Evolutionary conservation across 2,797 vertebrate species (phyloP).

Genomic region (Knipowitschia caucasica): DNA sequence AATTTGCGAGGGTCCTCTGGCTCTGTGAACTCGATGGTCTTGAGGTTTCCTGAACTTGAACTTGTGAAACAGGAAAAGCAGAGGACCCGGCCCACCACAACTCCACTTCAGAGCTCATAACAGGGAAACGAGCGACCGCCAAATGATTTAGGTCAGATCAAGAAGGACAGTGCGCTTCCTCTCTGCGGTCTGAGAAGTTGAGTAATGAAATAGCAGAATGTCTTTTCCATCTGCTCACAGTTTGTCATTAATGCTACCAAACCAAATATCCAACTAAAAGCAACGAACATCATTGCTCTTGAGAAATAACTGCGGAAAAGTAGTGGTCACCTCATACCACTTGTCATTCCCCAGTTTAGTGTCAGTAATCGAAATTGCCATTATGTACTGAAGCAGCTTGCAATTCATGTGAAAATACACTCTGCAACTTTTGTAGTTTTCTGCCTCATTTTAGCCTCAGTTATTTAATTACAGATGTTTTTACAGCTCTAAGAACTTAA

Average conservation of each 20-base stretch:
- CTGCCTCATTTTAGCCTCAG: no score
- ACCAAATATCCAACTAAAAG: neutral
- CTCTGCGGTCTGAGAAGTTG: conserved; percentile 11
- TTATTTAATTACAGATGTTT: no score
- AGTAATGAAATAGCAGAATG: conserved; percentile 14
- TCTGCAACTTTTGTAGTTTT: no score
- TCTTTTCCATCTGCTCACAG: conserved; percentile 14
- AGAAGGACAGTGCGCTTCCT: conserved; percentile 17
- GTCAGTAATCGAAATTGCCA: no score
- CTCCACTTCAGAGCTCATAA: conserved; percentile 41
- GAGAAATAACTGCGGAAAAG: neutral
- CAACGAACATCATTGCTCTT: neutral
- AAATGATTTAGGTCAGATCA: conserved; percentile 30
- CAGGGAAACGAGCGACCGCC: conserved; percentile 29
- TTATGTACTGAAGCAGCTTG: no score
- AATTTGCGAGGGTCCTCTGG: conserved; percentile 24
- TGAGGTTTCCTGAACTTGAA: conserved; percentile 43
- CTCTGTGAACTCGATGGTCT: conserved; percentile 24
- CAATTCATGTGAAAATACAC: no score
- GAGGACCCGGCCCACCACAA: conserved; percentile 35
- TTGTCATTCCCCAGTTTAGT: no score
- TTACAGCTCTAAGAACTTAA: no score
- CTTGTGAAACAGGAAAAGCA: conserved; percentile 42
- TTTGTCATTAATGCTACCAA: conserved; percentile 3
- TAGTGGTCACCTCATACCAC: neutral